Percentiles rank a stretch among this genome's conserved stretches.
phyloP scores from a whole-genome alignment of 2,797 vertebrate genomes.

The Pseudotriccus pelzelni region DNA sequence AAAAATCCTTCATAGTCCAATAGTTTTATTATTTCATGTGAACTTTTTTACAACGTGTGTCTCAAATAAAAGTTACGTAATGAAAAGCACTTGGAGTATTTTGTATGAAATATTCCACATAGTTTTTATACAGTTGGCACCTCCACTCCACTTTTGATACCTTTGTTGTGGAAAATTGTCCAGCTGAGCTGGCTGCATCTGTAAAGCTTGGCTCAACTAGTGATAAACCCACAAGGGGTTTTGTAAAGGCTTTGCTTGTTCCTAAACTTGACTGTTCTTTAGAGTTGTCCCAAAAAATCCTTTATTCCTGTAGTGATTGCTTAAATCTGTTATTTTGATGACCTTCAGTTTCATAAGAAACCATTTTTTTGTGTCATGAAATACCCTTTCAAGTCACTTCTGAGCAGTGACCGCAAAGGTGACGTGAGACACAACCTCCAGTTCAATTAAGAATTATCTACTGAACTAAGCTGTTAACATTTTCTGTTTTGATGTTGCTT shows the following conservation, averaged over 20 bases:
- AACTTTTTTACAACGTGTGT: slow-evolving; percentile 80
- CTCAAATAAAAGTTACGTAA: slow-evolving; percentile 84
- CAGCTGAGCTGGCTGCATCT: not conserved
- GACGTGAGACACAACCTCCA: not conserved
- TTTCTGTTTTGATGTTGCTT: not conserved
- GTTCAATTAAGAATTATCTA: not conserved
- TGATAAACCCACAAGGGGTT: not conserved
- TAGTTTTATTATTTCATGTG: slow-evolving; percentile 79
- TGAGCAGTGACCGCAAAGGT: not conserved
- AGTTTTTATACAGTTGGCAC: not conserved
- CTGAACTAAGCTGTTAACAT: not conserved
- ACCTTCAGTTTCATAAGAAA: not conserved
- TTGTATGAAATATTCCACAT: slow-evolving; percentile 39
- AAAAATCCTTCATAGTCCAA: slow-evolving; percentile 16
- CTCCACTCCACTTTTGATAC: not conserved
- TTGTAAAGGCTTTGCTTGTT: not conserved
- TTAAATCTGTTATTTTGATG: not conserved
- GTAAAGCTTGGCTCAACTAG: not conserved
- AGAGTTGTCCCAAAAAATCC: not conserved
- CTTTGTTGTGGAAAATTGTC: not conserved
- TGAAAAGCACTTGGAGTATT: slow-evolving; percentile 65
- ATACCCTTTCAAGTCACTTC: not conserved
- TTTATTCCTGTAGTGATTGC: not conserved
- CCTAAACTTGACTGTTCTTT: not conserved
- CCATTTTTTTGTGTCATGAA: not conserved